Conservation (phyloP, 1,140 invertebrate genomes). For the Frieseomelitta varia region DNA sequence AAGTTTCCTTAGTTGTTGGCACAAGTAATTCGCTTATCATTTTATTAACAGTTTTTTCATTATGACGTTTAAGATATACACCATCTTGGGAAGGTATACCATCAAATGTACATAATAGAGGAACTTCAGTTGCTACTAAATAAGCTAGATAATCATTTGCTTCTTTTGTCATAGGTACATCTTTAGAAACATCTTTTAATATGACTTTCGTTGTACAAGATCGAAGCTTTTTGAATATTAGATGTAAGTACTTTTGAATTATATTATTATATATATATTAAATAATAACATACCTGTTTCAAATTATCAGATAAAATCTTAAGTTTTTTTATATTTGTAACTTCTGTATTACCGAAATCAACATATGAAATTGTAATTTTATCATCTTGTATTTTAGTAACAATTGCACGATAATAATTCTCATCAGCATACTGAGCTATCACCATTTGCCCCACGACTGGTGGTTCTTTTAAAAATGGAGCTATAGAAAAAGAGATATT, state of each 20-base stretch:
- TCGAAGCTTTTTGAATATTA: slow-evolving; percentile 42
- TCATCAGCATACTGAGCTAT: slow-evolving; percentile 71
- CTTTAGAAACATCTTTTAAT: slow-evolving; percentile 68
- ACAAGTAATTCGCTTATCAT: slow-evolving; percentile 65
- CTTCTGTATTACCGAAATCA: slow-evolving; percentile 76
- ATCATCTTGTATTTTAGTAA: slow-evolving; percentile 61
- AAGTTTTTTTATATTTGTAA: slow-evolving; percentile 59
- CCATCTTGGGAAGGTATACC: slow-evolving; percentile 61
- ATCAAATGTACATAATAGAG: slow-evolving; percentile 65
- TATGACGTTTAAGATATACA: slow-evolving; percentile 63
- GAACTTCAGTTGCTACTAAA: slow-evolving; percentile 60
- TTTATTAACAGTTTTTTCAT: slow-evolving; percentile 69
- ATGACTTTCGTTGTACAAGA: slow-evolving; percentile 58
- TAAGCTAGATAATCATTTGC: slow-evolving; percentile 62
- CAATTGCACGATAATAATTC: slow-evolving; percentile 76
- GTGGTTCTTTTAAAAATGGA: slow-evolving; percentile 56
- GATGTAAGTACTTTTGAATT: slow-evolving; percentile 20
- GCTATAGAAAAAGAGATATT: slow-evolving; percentile 48
- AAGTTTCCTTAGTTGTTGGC: slow-evolving; percentile 64
- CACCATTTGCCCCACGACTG: slow-evolving; percentile 71
- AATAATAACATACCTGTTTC: slow-evolving; percentile 60
- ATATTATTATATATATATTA: neutral
- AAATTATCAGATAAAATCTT: slow-evolving; percentile 65
- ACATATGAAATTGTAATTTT: slow-evolving; percentile 68
- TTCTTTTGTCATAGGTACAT: slow-evolving; percentile 70